phyloP scores from a whole-genome alignment of 1,140 invertebrate species.

The Sogatella furcifera region DNA sequence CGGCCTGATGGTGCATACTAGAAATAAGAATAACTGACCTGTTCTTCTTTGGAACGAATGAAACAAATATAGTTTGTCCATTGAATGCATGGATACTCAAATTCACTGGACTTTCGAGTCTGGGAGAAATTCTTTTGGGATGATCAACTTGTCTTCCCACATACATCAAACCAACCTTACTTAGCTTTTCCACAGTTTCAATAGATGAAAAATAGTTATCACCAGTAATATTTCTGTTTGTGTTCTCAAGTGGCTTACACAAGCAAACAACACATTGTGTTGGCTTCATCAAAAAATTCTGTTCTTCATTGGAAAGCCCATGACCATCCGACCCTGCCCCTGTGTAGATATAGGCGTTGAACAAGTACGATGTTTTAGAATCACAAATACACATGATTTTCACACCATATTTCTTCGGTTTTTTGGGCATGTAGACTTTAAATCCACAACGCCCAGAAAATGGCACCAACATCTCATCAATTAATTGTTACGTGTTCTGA shows the following conservation, averaged over 20 bases:
- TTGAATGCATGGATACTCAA: constrained; percentile 13
- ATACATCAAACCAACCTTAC: constrained; percentile 28
- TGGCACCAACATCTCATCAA: constrained; percentile 34
- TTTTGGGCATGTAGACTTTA: constrained; percentile 34
- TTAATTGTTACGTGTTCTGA: constrained; percentile 25
- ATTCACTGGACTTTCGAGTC: constrained; percentile 5
- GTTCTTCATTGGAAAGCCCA: constrained; percentile 3
- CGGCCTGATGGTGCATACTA: constrained; percentile 26
- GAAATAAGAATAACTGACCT: constrained; percentile 28
- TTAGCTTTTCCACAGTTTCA: constrained; percentile 25
- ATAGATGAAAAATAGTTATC: constrained; percentile 22
- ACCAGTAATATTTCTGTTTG: constrained; percentile 20
- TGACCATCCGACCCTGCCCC: constrained; percentile 8
- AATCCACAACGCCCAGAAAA: constrained; percentile 33
- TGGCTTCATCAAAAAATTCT: neutral
- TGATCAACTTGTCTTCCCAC: constrained; percentile 36
- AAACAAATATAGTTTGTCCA: constrained; percentile 14
- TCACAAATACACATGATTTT: constrained; percentile 22
- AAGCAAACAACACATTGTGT: constrained; percentile 9
- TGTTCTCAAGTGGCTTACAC: constrained; percentile 21
- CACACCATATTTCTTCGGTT: constrained; percentile 35
- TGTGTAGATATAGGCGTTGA: constrained; percentile 14
- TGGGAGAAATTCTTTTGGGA: constrained; percentile 25
- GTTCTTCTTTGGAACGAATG: constrained; percentile 21
- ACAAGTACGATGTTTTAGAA: constrained; percentile 20